Evolutionary conservation across 2,888 invertebrate genomes (phyloP), one percentile per base, ranked within the genome.

Genomic region (Meta bourneti): DNA sequence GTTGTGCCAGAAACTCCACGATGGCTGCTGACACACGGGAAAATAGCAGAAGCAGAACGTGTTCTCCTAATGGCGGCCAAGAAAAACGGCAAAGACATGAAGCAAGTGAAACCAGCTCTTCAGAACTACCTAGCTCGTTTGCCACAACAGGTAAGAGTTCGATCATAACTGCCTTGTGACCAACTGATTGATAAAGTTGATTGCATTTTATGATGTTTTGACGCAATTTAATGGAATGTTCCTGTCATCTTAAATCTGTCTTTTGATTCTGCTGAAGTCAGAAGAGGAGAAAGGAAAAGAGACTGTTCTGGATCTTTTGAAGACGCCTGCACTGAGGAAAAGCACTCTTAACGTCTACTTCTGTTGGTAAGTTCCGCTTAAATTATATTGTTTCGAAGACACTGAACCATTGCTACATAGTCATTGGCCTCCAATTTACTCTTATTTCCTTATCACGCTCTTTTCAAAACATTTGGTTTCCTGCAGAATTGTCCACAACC

Each of bases 261-360:
- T 48, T 74, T 9, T 13, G 19, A 19, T 71, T 84, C 13, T 80
- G 69, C 52, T 89, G 74, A 89, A 92, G 86, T 13, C 48, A 89
- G 89, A 92, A 77, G 78, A 89, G 69, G 88, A 87, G 52, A 82
- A 77, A 48, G 49, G 83, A 0, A 34, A 79, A 7, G 89, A 92
- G 69, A 92, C 89, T 0, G 89, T 89, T 16, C 34, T 92, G 34
- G 92, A 92, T 69, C 61, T 92, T 9, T 13, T 92, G 13, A 83
- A 61, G 54, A 92, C 89, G 5, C 89, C 92, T 0, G 87, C 87
- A 7, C 52, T 92, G 20, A 81, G 89, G 19, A 92, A 71, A 48
- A 92, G 70, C 52, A 89, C 92, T 1, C 19, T 92, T 6, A 89
- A 89, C 72, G 81, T 92, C 16, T 92, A 92, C 20, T 92, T 92